Base-by-base conservation (phyloP, 2,888 invertebrate genomes). In the Drosophila mimica region DNA sequence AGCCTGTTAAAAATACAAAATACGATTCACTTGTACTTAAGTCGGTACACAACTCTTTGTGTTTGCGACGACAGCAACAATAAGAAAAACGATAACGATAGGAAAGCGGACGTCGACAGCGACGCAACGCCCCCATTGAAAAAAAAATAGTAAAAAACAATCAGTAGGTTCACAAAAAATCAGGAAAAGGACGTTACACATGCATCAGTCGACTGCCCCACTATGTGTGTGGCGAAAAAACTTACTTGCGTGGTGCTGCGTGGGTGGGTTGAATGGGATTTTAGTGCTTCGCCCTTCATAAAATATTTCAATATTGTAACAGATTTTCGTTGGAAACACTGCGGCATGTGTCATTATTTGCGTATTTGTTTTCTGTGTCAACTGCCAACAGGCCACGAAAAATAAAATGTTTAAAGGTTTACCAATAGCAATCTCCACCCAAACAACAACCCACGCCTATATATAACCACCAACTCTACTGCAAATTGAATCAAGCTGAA, bases 251-350 rank as follows among this genome's bases (percentile, higher is more conserved):
- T 52, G 40, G n/a, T 38, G 57, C n/a, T 43, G n/a, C 11, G 52
- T 13, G 46, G 30, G 43, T 59, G 52, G 33, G 30, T 9, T 17
- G 38, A 25, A 30, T 15, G n/a, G 25, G 17, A 60, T 57, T 70
- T 76, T 63, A 54, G 71, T 71, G 33, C 15, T 61, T 66, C 62
- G 63, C 64, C 64, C 51, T 59, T 76, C 78, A 88, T 88, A 89
- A 90, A 90, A 90, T 90, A 83, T 90, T 90, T 77, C 87, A 88
- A 86, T 86, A 86, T 88, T 90, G 89, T 71, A 66, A 76, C 89
- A 73, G 73, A 75, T 85, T 86, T 70, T 59, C 46, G 51, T 38
- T 59, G 68, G 53, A 31, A 48, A 34, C 17, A 60, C 17, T 28
- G 43, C 53, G 79, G 70, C 68, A 76, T 72, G 74, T 81, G 89